Percentiles rank a stretch among this genome's conserved stretches.
phyloP scores from a whole-genome alignment of 2,888 invertebrate genomes.

The Emmelina monodactyla region DNA sequence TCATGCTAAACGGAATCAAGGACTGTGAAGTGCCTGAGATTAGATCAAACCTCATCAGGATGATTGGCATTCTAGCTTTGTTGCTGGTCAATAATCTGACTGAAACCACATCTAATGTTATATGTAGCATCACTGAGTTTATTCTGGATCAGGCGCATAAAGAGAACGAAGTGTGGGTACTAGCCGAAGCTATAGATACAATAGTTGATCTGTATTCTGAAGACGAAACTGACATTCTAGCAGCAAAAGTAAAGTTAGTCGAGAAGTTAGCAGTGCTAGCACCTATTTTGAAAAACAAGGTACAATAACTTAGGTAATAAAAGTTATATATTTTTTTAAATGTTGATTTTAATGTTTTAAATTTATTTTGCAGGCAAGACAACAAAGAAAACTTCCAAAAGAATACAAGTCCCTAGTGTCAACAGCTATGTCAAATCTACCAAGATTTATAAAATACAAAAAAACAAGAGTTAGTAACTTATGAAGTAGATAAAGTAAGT shows the following conservation, averaged over 20 bases:
- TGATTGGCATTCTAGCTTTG: conserved; percentile 65
- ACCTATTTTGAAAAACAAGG: conserved; percentile 72
- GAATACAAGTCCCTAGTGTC: conserved; percentile 74
- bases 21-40: conserved; percentile 63
- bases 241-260: conserved; percentile 69
- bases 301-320: conserved; percentile 30
- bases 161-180: conserved; percentile 73
- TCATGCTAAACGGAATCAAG: conserved; percentile 60
- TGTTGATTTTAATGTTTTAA: conserved; percentile 4
- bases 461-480: conserved; percentile 41
- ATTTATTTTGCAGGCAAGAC: conserved; percentile 64
- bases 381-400: conserved; percentile 70
- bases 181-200: conserved; percentile 78
- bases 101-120: conserved; percentile 38
- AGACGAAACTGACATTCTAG: conserved; percentile 73
- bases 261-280: conserved; percentile 66
- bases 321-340: too few relatives aligned
- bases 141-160: conserved; percentile 68
- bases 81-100: conserved; percentile 46
- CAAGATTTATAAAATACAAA: conserved; percentile 77
- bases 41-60: conserved; percentile 65
- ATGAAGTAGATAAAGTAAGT: conserved; percentile 18
- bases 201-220: conserved; percentile 81
- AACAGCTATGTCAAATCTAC: conserved; percentile 73
- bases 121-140: conserved; percentile 62